A percentile compares a stretch with the other conserved stretches of the same genome.
These are phyloP conservation scores for Archaeoteleia sp. DNA, from an alignment of 2,888 invertebrate species.

Conservation along the genomic window DNA sequence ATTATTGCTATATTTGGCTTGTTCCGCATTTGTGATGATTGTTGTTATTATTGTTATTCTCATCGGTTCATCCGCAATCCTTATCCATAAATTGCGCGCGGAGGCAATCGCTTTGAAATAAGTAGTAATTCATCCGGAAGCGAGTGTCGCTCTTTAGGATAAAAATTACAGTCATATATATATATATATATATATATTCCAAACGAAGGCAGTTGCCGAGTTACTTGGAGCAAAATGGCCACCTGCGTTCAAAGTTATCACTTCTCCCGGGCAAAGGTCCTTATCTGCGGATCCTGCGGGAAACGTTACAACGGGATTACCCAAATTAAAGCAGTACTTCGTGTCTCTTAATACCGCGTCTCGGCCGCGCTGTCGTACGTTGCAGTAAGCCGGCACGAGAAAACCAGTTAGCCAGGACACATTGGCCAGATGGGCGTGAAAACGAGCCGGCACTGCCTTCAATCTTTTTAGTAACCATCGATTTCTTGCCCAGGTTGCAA, in stretches of 20 bases:
- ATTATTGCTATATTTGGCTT: too few relatives aligned
- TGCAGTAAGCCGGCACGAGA: slow-evolving; percentile 16
- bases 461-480: too few relatives aligned
- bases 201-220: slow-evolving; percentile 54
- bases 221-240: slow-evolving; percentile 54
- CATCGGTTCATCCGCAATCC: too few relatives aligned
- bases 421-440: slow-evolving; percentile 5
- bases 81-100: too few relatives aligned
- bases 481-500: background rate
- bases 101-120: too few relatives aligned
- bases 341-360: slow-evolving; percentile 32
- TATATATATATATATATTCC: slow-evolving; percentile 11
- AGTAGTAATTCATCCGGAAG: slow-evolving; percentile 13
- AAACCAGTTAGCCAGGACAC: slow-evolving; percentile 17
- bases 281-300: slow-evolving; percentile 58
- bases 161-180: slow-evolving; percentile 14
- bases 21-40: too few relatives aligned
- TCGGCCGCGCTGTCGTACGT: slow-evolving; percentile 9
- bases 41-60: too few relatives aligned
- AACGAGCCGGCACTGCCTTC: slow-evolving; percentile 1
- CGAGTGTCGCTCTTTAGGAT: background rate
- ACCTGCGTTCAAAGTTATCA: slow-evolving; percentile 67
- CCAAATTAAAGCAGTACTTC: slow-evolving; percentile 50
- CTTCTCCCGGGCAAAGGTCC: slow-evolving; percentile 48
- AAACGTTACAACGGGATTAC: slow-evolving; percentile 50